Conservation (phyloP, 2,797 vertebrate genomes). For the Ispidina picta region DNA sequence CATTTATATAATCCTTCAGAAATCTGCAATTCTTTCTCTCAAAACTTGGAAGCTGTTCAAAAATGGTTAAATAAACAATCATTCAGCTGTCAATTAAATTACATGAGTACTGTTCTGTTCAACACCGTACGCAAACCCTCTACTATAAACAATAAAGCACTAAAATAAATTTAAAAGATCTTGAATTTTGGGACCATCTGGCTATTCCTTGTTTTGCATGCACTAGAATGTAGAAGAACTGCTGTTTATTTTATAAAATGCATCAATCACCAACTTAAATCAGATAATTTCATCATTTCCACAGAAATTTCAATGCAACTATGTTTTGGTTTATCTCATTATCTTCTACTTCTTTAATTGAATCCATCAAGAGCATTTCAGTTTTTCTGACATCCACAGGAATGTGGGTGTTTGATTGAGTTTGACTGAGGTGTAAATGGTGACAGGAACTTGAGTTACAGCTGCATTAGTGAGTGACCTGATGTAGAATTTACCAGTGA, state of each 20-base stretch:
- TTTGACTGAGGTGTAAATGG: neutral
- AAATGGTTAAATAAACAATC: constrained; percentile 29
- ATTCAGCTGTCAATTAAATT: constrained; percentile 27
- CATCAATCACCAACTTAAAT: constrained; percentile 12
- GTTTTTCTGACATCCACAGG: neutral
- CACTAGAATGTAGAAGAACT: neutral
- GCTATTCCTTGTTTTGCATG: neutral
- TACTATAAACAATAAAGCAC: neutral
- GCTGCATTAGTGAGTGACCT: neutral
- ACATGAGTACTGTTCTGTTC: neutral
- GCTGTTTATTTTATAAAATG: neutral
- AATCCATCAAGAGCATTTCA: neutral
- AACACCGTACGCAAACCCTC: neutral
- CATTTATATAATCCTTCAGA: constrained; percentile 6
- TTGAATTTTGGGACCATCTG: constrained; percentile 1
- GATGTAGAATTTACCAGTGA: neutral
- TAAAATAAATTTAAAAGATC: neutral
- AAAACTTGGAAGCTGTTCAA: constrained; percentile 16
- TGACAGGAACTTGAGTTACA: neutral
- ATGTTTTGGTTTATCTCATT: neutral
- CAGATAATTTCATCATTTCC: neutral
- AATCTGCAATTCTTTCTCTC: neutral
- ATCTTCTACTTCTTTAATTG: neutral
- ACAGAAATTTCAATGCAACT: neutral
- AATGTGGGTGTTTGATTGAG: neutral